These are phyloP conservation scores for Dynastes hyllus DNA, from an alignment of 2,888 invertebrate genomes.

Conservation along the genomic window DNA sequence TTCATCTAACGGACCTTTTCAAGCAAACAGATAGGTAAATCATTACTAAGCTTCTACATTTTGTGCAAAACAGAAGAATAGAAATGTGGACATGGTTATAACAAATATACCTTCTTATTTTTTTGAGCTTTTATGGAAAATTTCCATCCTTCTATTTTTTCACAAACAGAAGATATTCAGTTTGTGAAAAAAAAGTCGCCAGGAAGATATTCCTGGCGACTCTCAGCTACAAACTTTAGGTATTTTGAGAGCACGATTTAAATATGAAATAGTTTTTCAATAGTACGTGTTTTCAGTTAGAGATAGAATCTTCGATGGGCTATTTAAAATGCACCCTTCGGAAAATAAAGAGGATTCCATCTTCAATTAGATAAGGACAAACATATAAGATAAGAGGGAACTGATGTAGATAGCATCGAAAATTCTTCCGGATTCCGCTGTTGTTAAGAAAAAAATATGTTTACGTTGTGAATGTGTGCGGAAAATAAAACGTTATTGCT, in stretches of 20 bases:
- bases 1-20: constrained; percentile 2
- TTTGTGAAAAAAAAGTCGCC: no score
- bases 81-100: constrained; percentile 10
- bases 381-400: neutral
- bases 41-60: neutral
- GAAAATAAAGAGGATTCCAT: constrained; percentile 43
- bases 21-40: constrained; percentile 15
- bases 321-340: constrained; percentile 47
- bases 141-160: neutral
- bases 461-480: constrained; percentile 23
- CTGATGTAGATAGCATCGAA: constrained; percentile 24
- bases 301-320: constrained; percentile 20
- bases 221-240: neutral
- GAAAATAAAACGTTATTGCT: constrained; percentile 41
- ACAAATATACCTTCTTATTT: constrained; percentile 5
- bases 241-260: constrained; percentile 45
- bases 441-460: constrained; percentile 43
- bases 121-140: neutral
- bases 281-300: constrained; percentile 8
- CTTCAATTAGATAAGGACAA: constrained; percentile 43
- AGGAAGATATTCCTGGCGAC: constrained; percentile 1
- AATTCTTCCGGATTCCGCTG: constrained; percentile 24
- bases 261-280: constrained; percentile 47
- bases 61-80: constrained; percentile 4
- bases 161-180: neutral